Conservation (phyloP, 30 jellyfish, hydroid and myxozoan species). For the Aurelia sp. region DNA sequence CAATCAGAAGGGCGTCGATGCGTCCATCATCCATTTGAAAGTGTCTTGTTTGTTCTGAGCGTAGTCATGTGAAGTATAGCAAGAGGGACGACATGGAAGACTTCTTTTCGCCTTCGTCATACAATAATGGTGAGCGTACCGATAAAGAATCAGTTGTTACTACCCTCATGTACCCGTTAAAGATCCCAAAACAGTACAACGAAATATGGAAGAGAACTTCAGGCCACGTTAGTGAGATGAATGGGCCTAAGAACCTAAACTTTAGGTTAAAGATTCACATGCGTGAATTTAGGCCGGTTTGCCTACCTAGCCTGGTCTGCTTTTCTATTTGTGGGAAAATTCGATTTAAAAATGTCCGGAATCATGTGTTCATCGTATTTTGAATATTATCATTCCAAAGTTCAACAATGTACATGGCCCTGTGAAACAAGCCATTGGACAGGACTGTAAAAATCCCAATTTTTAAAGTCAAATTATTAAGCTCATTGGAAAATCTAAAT, state of each 20-base stretch:
- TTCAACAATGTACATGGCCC: no score
- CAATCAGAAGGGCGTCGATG: no score
- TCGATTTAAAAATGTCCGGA: no score
- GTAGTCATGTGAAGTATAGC: neutral
- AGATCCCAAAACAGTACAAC: neutral
- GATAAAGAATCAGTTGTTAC: neutral
- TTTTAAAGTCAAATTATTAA: no score
- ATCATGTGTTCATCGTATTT: no score
- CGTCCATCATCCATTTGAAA: no score
- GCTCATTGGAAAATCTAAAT: no score
- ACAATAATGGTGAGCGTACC: neutral
- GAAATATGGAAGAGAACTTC: neutral
- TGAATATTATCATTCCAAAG: no score
- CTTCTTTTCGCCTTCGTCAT: neutral
- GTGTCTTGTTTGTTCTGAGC: no score
- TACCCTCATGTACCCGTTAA: neutral
- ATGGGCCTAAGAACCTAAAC: conserved; percentile 5
- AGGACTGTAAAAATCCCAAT: no score
- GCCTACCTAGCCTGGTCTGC: conserved; percentile 1
- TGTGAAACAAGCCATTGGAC: no score
- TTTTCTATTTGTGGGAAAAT: no score
- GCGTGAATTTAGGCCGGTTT: neutral
- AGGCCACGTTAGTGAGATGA: neutral
- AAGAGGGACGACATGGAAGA: neutral
- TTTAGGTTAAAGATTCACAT: neutral